Evolutionary conservation across 1,140 invertebrate species (phyloP).

Genomic region (Hylaeus volcanicus): DNA sequence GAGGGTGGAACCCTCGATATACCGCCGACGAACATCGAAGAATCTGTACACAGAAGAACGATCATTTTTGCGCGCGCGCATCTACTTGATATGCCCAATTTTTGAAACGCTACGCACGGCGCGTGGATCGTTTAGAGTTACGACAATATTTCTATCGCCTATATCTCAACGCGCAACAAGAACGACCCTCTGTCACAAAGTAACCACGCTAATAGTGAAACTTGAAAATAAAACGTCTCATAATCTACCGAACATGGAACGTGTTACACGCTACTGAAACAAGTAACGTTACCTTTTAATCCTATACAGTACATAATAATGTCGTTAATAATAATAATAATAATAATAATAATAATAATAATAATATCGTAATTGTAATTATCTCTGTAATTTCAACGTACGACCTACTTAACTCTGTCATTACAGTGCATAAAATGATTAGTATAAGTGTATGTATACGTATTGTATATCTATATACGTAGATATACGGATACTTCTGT

Average conservation of each 20-base stretch:
- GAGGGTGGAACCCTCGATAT: slow-evolving; percentile 37
- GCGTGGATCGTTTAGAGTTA: too few relatives aligned
- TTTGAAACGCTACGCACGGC: slow-evolving; percentile 19
- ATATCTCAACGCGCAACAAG: neutral
- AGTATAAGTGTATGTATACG: slow-evolving; percentile 37
- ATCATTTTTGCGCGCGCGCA: neutral
- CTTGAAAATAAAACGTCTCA: slow-evolving; percentile 30
- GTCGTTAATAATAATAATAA: slow-evolving; percentile 39
- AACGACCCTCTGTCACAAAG: slow-evolving; percentile 4
- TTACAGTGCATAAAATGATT: slow-evolving; percentile 60
- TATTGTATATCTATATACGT: slow-evolving; percentile 60
- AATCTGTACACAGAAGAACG: neutral
- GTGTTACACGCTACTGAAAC: slow-evolving; percentile 19
- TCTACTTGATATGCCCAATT: slow-evolving; percentile 51
- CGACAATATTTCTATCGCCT: slow-evolving; percentile 24
- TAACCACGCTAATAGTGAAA: slow-evolving; percentile 14
- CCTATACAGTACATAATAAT: slow-evolving; percentile 36
- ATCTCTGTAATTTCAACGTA: slow-evolving; percentile 23
- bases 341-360: slow-evolving; percentile 26
- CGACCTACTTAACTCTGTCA: slow-evolving; percentile 48
- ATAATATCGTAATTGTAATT: slow-evolving; percentile 33
- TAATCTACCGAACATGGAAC: slow-evolving; percentile 28
- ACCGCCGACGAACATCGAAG: slow-evolving; percentile 10
- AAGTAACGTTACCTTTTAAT: slow-evolving; percentile 22
- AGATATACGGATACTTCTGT: slow-evolving; percentile 64